These are phyloP conservation scores for Halcyon badia DNA, from an alignment of 2,797 vertebrate genomes.

Conservation along the genomic window DNA sequence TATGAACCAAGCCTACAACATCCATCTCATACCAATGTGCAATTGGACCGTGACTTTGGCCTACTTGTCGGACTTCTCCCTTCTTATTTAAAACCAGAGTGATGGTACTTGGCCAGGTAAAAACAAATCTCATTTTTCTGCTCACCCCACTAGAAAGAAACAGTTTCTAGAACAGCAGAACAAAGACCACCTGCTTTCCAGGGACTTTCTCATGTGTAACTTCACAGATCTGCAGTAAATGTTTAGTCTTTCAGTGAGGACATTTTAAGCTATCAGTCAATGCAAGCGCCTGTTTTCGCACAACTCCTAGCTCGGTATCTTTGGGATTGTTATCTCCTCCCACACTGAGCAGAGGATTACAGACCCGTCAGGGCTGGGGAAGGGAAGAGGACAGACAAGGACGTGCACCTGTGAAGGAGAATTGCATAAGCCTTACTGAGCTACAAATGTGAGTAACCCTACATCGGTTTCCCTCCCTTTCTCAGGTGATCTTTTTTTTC, in stretches of 20 bases:
- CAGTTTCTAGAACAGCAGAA: neutral
- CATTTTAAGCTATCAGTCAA: neutral
- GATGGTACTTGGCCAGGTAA: neutral
- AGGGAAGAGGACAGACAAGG: neutral
- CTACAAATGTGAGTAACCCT: neutral
- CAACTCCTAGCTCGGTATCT: accelerated
- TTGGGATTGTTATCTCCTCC: neutral
- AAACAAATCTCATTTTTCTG: neutral
- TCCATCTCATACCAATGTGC: accelerated
- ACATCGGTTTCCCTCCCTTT: neutral
- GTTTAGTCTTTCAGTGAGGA: neutral
- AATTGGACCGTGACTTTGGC: neutral
- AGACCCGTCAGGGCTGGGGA: neutral
- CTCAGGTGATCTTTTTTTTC: neutral
- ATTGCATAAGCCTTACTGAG: neutral
- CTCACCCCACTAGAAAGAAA: accelerated
- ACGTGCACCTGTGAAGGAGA: accelerated
- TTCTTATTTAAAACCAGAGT: neutral
- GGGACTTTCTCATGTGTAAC: neutral
- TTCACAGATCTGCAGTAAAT: neutral
- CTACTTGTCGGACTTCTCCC: neutral
- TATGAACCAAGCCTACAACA: neutral
- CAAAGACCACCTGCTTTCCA: neutral
- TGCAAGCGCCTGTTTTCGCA: neutral
- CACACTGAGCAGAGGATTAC: neutral